Evolutionary conservation across 1,140 invertebrate genomes (phyloP), one percentile per base, ranked within the genome.

Genomic region (Pristionchus pacificus): DNA sequence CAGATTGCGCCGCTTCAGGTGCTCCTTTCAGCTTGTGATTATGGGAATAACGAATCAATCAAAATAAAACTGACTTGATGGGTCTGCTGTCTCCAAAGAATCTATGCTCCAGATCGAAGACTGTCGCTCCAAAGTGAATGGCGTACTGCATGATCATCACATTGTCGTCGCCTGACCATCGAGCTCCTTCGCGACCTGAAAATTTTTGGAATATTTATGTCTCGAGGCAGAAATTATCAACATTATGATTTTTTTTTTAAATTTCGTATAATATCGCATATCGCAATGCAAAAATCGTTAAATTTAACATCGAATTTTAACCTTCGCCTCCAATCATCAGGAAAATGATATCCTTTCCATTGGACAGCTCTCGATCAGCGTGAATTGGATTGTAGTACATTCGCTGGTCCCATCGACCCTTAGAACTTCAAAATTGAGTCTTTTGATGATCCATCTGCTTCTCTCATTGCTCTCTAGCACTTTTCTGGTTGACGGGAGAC

Each of bases 51-150:
- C 19, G n/a, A n/a, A n/a, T n/a, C n/a, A n/a, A n/a, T n/a, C n/a
- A n/a, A n/a, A n/a, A n/a, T n/a, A n/a, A 69, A 76, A 67, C 62
- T 61, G 38, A 77, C 76, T 59, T 24, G 25, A 91, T 92, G 1
- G 94, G 94, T 80, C 90, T 91, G 85, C 92, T 95, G 85, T 92
- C 89, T 70, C 94, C 94, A 88, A 97, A 97, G 85, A 88, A 97
- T 67, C 93, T 88, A 86, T 97, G 94, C 84, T 97, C 94, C 29
- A 97, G 76, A 84, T 90, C 89, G 57, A 96, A 90, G 73, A 91
- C 91, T 1, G 93, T 84, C 0, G 93, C 93, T 63, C 89, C 89
- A 83, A 90, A 90, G 71, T 89, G 85, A 79, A 90, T 87, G 0
- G 91, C 92, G 87, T 91, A 92, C 73, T 90, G 88, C 2, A 93